Base-by-base conservation (phyloP, 2,113 vertebrate genomes). In the Chauna torquata region DNA sequence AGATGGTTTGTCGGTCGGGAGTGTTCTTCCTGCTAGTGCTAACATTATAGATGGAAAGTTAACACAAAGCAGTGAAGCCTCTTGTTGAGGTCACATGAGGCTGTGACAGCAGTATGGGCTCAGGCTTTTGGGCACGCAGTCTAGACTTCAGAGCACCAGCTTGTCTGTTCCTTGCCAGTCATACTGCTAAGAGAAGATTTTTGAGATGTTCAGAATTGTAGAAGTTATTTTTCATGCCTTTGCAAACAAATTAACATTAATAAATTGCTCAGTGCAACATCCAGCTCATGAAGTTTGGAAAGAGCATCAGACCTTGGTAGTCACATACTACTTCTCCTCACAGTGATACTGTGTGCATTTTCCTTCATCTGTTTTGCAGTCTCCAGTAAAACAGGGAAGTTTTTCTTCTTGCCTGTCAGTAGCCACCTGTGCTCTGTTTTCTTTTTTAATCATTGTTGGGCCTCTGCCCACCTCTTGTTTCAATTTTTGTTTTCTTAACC, bases 371-470 rank as follows among this genome's bases (percentile, higher is more conserved):
- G 59, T 88, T 94, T 86, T 94, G 82, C 55, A 91, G 3, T 25
- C 49, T 40, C 19, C 84, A 80, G 44, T 91, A 66, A 92, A 94
- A 91, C 36, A 77, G 59, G 45, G 58, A 70, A 38, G 62, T 71
- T 95, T 90, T 96, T 69, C 40, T 89, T 86, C 70, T 91, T 82
- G 49, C 55, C n/a, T 80, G 58, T 66, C 54, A 54, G 54, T 76
- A 95, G 77, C 88, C 92, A 92, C 91, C 86, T 96, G 89, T 83
- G 66, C 40, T 71, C 38, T 96, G 0, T 93, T 96, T 94, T 94
- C 71, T 69, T 95, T 96, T 92, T 95, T 85, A 90, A 82, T 95
- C 91, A 82, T 91, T 92, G 71, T 83, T 95, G 58, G 86, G 92
- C 78, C 30, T 82, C 78, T 97, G 91, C 89, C 91, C 81, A 86